Percentiles rank a stretch among this genome's conserved stretches.
Evolutionary conservation across 1,140 invertebrate species (phyloP).

Genomic region (Meloidogyne chitwoodi): DNA sequence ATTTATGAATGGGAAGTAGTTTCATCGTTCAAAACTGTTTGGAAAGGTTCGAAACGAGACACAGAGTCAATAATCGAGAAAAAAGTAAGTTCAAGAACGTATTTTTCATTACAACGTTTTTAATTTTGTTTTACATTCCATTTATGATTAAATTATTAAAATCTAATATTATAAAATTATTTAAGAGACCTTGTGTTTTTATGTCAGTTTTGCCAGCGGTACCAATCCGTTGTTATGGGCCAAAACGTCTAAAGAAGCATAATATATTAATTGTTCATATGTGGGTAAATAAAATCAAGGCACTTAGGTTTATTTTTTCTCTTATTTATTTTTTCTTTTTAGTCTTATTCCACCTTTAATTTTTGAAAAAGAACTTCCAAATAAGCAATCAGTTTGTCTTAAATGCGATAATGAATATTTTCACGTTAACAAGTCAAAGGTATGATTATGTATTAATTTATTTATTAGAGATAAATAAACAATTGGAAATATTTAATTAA

Average conservation of each 20-base stretch:
- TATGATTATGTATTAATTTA: neutral
- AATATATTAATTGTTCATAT: neutral
- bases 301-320: neutral
- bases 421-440: neutral
- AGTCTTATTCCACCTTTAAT: neutral
- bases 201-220: neutral
- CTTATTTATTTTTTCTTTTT: neutral
- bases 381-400: neutral
- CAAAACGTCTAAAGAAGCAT: neutral
- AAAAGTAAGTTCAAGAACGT: too few species aligned
- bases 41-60: neutral
- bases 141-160: too few species aligned
- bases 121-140: too few species aligned
- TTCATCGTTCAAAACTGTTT: neutral
- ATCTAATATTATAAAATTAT: too few species aligned
- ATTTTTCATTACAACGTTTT: too few species aligned
- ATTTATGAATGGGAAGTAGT: neutral
- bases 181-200: neutral
- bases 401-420: neutral
- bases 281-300: neutral
- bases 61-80: neutral
- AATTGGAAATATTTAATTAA: too few species aligned
- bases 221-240: neutral
- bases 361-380: neutral
- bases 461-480: too few species aligned